phyloP scores from a whole-genome alignment of 2,797 vertebrate genomes.

The Peromyscus attwateri region DNA sequence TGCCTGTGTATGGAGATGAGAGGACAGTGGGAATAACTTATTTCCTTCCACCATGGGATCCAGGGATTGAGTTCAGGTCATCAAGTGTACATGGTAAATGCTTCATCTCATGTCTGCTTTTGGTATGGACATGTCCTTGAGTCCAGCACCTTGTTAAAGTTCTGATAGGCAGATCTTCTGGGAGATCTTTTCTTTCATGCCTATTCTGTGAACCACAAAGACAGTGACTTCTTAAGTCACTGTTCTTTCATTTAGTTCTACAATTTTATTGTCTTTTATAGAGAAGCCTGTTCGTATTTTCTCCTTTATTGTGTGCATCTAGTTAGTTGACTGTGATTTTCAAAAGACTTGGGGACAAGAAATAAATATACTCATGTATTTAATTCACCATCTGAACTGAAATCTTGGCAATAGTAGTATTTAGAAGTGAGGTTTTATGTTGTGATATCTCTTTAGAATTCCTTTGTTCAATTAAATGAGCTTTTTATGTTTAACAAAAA shows the following conservation, averaged over 20 bases:
- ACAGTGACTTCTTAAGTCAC: neutral
- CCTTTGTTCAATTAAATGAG: conserved; percentile 15
- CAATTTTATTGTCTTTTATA: neutral
- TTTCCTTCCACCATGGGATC: neutral
- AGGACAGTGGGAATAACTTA: neutral
- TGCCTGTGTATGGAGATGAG: neutral
- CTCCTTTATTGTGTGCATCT: neutral
- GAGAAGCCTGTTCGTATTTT: conserved; percentile 3
- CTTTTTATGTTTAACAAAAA: conserved; percentile 6
- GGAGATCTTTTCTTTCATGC: neutral
- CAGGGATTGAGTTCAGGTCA: neutral
- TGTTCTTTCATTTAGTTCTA: neutral
- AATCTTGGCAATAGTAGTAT: neutral
- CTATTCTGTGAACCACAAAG: neutral
- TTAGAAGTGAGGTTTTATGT: neutral
- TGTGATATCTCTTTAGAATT: neutral
- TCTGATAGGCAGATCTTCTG: neutral
- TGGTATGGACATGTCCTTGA: neutral
- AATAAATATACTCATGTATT: neutral
- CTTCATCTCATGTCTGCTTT: neutral
- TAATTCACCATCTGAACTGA: neutral
- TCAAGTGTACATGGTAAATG: neutral
- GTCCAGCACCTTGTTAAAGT: neutral
- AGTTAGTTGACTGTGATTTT: conserved; percentile 18
- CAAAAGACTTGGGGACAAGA: conserved; percentile 5